Conservation (phyloP, 2,113 vertebrate genomes). For the Emydocephalus ijimae region DNA sequence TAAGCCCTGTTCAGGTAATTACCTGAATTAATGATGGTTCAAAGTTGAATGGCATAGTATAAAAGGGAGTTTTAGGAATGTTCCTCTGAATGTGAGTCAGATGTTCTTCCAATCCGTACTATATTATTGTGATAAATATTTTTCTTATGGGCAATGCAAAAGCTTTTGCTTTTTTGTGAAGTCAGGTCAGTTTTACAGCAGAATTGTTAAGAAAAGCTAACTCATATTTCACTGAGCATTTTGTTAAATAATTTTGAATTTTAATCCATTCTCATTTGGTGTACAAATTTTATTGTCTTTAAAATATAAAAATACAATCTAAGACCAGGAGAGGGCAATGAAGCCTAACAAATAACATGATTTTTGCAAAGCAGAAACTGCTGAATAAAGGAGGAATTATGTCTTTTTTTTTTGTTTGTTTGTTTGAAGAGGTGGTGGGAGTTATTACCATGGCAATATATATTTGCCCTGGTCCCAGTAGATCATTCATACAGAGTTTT, state of each 20-base stretch:
- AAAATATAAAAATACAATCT: slow-evolving; percentile 41
- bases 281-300: not conserved
- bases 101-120: not conserved
- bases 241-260: not conserved
- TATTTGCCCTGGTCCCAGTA: slow-evolving; percentile 7
- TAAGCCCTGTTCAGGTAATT: not conserved
- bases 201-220: not conserved
- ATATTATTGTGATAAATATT: not conserved
- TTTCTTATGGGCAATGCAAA: not conserved
- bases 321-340: slow-evolving; percentile 74
- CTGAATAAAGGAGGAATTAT: not conserved
- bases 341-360: slow-evolving; percentile 56
- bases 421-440: not conserved
- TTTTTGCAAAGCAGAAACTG: not conserved
- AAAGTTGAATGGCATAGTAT: not conserved
- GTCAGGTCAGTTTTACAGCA: not conserved
- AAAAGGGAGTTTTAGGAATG: not conserved
- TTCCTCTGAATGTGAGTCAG: not conserved
- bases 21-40: not conserved
- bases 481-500: not conserved
- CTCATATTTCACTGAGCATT: not conserved
- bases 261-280: not conserved
- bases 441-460: not conserved
- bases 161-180: not conserved
- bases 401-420: slow-evolving; percentile 3